Evolutionary conservation across 2,888 invertebrate genomes (phyloP), one percentile per base, ranked within the genome.

Genomic region (Pasiphila rectangulata): DNA sequence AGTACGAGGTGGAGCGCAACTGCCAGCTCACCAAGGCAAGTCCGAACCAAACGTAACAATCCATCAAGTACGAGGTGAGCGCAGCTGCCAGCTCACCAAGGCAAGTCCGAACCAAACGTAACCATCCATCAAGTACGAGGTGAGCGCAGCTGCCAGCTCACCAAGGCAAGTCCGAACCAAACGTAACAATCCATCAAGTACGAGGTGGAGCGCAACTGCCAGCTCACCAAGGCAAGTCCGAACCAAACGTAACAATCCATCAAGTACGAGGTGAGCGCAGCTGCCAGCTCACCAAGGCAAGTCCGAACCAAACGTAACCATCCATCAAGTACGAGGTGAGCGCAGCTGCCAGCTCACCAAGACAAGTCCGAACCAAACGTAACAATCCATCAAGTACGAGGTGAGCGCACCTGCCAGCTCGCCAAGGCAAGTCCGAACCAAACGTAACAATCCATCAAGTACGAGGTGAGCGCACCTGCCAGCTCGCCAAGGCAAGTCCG

Each of bases 281-380:
- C 63, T 96, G 96, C 67, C 90, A 92, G 44, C 89, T 96, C 51
- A 91, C 90, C 2, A 91, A 91, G 83, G 90, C 93, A 37, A 63
- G 39, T 21, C 56, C 16, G 1, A 16, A 4, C 34, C 17, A 4
- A 9, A 10, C 27, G 2, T 6, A n/a, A n/a, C n/a, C n/a, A n/a
- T n/a, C n/a, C n/a, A n/a, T n/a, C n/a, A n/a, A n/a, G n/a, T n/a
- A n/a, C n/a, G 45, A 45, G 38, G 38, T 45, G 32, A 45, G 38
- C 38, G 45, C 7, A 45, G 39, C 63, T 96, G 96, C 67, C 90
- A 92, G 44, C 89, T 96, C 51, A 91, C 90, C 2, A 91, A 91
- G 83, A 90, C 93, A 37, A 63, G 39, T 21, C 56, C 16, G 1
- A 16, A 4, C 34, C 17, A 4, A 9, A 10, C 27, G 2, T 6